Conservation (phyloP, 2,888 invertebrate genomes). For the Plutella xylostella region DNA sequence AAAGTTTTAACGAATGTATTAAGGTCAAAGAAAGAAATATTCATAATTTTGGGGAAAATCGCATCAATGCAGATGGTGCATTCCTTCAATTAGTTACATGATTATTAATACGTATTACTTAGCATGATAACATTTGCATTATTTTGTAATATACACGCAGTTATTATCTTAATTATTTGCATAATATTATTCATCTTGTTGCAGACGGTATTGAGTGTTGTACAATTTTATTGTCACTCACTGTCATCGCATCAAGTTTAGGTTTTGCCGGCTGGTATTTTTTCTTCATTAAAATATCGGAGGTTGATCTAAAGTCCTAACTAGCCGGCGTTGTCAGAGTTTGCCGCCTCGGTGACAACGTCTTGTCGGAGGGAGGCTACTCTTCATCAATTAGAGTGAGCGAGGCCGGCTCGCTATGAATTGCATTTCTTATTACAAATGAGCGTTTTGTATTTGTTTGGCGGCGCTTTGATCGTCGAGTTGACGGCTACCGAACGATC, state of each 20-base stretch:
- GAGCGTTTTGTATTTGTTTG: constrained; percentile 21
- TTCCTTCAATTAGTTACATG: no score
- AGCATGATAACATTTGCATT: no score
- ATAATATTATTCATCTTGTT: no score
- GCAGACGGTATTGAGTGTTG: background rate
- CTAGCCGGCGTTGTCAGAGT: background rate
- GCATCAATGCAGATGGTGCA: no score
- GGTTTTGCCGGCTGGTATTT: constrained; percentile 3
- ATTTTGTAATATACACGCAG: no score
- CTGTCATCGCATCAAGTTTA: background rate
- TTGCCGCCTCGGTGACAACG: constrained; percentile 1
- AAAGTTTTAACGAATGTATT: no score
- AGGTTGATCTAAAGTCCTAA: constrained; percentile 6
- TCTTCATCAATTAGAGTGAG: constrained; percentile 32
- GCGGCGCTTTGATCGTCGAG: constrained; percentile 33
- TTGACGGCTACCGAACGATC: constrained; percentile 24
- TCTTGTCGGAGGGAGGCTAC: constrained; percentile 4
- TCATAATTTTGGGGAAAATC: no score
- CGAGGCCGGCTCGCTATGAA: constrained; percentile 28
- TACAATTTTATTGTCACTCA: constrained; percentile 5
- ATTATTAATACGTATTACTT: no score
- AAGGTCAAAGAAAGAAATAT: no score
- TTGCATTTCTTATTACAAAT: constrained; percentile 29
- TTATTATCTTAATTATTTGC: no score
- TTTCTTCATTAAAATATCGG: constrained; percentile 13